These are phyloP conservation scores for Acrobasis consociella DNA, from an alignment of 2,888 invertebrate genomes.

Conservation along the genomic window DNA sequence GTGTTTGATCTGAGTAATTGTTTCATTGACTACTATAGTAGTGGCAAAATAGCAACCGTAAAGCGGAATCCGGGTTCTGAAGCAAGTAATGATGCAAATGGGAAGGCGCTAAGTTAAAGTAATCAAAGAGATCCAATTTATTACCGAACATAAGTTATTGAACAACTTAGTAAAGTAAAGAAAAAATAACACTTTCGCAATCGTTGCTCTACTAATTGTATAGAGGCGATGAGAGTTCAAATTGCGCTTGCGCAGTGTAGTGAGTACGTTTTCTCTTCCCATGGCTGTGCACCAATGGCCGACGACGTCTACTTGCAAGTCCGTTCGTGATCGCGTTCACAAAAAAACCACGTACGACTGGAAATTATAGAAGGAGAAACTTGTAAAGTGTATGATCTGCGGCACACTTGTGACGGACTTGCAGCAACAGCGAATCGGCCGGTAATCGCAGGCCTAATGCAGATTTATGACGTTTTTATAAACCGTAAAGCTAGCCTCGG, in stretches of 20 bases:
- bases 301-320: constrained; percentile 44
- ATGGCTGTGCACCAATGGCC: constrained; percentile 51
- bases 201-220: not conserved
- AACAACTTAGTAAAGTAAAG: constrained; percentile 3
- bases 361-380: constrained; percentile 46
- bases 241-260: constrained; percentile 29
- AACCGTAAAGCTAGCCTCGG: not conserved
- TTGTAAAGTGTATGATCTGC: constrained; percentile 35
- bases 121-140: not conserved
- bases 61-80: too few relatives aligned
- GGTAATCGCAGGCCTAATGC: not conserved
- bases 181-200: constrained; percentile 21
- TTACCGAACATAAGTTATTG: not conserved
- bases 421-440: not conserved
- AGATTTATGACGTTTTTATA: constrained; percentile 11
- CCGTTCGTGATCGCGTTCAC: constrained; percentile 41
- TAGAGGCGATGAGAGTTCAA: constrained; percentile 13
- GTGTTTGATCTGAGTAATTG: not conserved
- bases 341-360: constrained; percentile 44
- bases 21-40: not conserved
- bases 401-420: constrained; percentile 23
- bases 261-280: constrained; percentile 62
- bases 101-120: too few relatives aligned
- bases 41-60: too few relatives aligned
- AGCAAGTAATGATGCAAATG: too few relatives aligned